Base-by-base conservation (phyloP, 2,797 vertebrate genomes). In the Enteromius unitaeniatus region DNA sequence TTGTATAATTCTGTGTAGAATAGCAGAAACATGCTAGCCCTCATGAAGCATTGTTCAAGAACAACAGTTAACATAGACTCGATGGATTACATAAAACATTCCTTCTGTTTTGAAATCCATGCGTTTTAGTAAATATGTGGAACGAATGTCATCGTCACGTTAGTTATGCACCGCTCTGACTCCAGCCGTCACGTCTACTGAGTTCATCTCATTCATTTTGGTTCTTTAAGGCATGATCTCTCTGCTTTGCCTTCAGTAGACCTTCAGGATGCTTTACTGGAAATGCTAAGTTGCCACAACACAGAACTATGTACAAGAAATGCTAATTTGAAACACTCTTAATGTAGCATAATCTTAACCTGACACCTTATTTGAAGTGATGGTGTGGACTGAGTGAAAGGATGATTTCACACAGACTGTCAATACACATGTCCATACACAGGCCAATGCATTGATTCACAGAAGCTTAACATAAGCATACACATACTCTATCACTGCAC, bases 1-100 rank as follows among this genome's bases (percentile, higher is more conserved):
- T 91, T 91, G 89, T 92, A 91, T 93, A 88, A 88, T 87, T 93
- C 87, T 91, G 91, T 93, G 92, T 92, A 93, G 91, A 87, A 92
- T 92, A 94, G 93, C 93, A 93, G 93, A 94, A 91, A 92, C 92
- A 88, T 93, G 93, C 95, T 94, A 92, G 91, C 93, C 93, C 93
- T 93, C 94, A 93, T 92, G 91, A 93, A 94, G 92, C 92, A 91
- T 93, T 92, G 93, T 90, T 91, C 91, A 92, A 91, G 92, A 91
- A 93, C 89, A 92, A 94, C 93, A 93, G 89, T 91, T 89, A 93
- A 95, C 92, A 94, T 91, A 91, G 93, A 95, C 90, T 79, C 83
- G 8, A 88, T 93, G 92, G 86, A 93, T 89, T 89, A 95, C 93
- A 93, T 90, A 90, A 94, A 92, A 94, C 92, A 93, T 83, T 84